Evolutionary conservation across 2,888 invertebrate genomes (phyloP).

Genomic region (Taphrorychus bicolor): DNA sequence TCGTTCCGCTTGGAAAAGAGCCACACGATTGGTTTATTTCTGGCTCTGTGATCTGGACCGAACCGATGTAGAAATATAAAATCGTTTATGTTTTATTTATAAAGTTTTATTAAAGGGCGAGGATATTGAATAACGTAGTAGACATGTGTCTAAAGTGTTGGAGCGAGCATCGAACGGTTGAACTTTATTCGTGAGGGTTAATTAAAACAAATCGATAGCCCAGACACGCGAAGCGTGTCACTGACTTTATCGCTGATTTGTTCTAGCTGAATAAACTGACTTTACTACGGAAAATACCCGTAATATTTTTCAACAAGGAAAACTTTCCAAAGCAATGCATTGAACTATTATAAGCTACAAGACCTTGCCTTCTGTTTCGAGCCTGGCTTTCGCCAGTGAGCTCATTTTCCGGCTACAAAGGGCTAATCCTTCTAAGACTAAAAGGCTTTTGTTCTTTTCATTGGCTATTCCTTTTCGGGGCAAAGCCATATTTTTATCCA

Average conservation of each 20-base stretch:
- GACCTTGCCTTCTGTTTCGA: background rate
- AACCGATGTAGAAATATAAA: background rate
- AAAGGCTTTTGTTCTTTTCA: constrained; percentile 7
- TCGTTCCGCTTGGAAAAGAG: background rate
- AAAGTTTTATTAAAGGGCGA: background rate
- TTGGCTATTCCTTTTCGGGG: background rate
- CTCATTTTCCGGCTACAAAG: background rate
- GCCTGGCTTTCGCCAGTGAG: background rate
- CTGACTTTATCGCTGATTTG: background rate
- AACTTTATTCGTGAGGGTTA: background rate
- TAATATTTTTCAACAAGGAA: no score
- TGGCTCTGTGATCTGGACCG: background rate
- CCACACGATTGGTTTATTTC: background rate
- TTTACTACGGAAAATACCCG: no score
- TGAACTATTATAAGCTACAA: background rate
- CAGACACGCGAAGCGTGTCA: background rate
- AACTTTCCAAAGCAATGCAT: no score
- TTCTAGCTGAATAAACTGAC: background rate
- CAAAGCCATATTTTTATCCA: background rate
- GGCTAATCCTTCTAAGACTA: background rate
- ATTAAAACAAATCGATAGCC: background rate
- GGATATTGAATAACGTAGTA: background rate
- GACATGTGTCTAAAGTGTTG: background rate
- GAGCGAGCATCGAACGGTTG: background rate
- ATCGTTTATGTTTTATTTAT: background rate